Base-by-base conservation (phyloP, 2,113 vertebrate species). In the Pachyramphus minor region DNA sequence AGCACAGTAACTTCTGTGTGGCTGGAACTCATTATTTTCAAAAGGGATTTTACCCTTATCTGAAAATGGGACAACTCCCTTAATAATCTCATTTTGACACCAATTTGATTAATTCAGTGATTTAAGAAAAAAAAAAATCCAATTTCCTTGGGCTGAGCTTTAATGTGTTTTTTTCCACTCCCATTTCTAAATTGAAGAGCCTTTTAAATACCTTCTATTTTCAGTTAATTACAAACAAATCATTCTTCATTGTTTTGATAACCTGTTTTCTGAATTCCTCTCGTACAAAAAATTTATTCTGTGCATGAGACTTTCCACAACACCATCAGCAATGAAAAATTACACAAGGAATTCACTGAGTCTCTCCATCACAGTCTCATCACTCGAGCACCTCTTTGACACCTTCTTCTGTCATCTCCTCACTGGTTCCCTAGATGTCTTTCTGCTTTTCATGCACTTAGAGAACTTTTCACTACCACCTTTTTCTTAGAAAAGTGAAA, bases 1-100 rank as follows among this genome's bases (percentile, higher is more conserved):
- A 49, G 35, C 20, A 42, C 25, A 67, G 62, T 8, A 50, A 76
- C 22, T 17, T 2, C 0, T 58, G 25, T 0, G 0, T 49, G 10
- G 20, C 15, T 58, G 25, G 42, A 49, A 67, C 31, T 41, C 10
- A 30, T 12, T 17, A 49, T 35, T 49, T 58, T 49, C 20, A 35
- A 24, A 41, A 85, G 9, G 10, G 35, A 41, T 16, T 66, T 41
- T 16, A 16, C 24, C 22, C 28, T 30, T 47, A 5, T 35, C 30
- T 58, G 44, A 49, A 67, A 66, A 41, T 35, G 22, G 18, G 35
- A 42, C 15, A 58, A 58, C 35, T 58, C 10, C 20, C 24, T 76
- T 20, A 66, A 75, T 42, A 49, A 75, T n/a, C 42, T n/a, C 12
- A 1, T 58, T 58, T 49, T 58, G 16, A 76, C 8, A n/a, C 10